Percentiles rank a stretch among this genome's conserved stretches.
Conservation (phyloP, 1,140 invertebrate species). For the Zaprionus capensis region DNA sequence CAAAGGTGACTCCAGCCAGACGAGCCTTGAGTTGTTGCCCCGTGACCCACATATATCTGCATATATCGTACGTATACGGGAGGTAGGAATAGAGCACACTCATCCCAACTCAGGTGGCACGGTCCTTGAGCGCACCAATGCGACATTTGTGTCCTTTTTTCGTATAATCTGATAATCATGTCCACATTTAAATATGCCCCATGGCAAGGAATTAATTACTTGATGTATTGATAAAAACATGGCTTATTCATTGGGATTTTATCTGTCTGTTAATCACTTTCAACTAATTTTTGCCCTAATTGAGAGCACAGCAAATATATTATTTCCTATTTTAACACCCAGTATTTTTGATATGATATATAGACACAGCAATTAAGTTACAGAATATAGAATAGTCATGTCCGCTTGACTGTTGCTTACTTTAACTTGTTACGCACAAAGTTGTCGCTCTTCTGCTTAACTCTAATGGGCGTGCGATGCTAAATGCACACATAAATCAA, state of each 20-base stretch:
- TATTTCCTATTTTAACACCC: no score
- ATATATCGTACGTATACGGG: neutral
- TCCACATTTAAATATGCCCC: neutral
- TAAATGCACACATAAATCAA: slow-evolving; percentile 3
- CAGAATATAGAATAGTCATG: neutral
- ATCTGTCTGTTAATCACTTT: neutral
- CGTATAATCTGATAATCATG: slow-evolving; percentile 4
- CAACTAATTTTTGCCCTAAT: neutral
- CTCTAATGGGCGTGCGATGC: neutral
- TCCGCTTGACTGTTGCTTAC: neutral
- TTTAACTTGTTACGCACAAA: neutral
- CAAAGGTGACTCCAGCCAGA: slow-evolving; percentile 8
- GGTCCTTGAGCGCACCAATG: neutral
- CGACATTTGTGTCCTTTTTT: slow-evolving; percentile 16
- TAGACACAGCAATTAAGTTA: no score
- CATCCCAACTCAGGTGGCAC: neutral
- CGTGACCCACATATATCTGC: slow-evolving; percentile 34
- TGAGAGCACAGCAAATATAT: neutral
- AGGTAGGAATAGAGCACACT: no score
- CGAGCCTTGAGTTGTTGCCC: slow-evolving; percentile 16
- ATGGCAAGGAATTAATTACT: neutral
- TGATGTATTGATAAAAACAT: slow-evolving; percentile 2
- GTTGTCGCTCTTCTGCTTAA: neutral
- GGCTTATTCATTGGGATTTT: neutral
- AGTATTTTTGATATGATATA: no score